Evolutionary conservation across 2,113 vertebrate species (phyloP), one percentile per base, ranked within the genome.

Genomic region (Toxotes chatareus): DNA sequence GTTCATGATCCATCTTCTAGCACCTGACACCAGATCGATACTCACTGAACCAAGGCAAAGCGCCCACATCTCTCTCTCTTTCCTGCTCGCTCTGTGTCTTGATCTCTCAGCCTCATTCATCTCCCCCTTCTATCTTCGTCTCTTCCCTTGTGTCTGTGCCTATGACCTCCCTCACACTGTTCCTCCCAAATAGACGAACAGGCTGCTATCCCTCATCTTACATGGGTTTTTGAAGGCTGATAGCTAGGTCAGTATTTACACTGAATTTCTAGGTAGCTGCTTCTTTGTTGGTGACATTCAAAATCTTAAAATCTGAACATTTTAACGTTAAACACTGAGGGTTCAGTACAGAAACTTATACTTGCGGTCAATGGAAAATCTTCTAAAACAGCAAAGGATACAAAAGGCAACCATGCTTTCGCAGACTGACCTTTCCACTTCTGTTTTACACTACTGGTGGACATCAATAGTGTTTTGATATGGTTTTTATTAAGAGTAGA

Each of bases 11-110:
- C 87, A 82, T 93, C 91, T 89, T 88, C 83, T 40, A 67, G 68
- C 69, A 86, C 79, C 87, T 89, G 92, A 93, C 84, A 86, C 82
- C 44, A 14, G 86, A 93, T 93, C 93, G 86, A 94, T 94, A 93
- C 65, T 79, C 51, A 23, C 49, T 84, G 85, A 90, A 83, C 74
- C 77, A 76, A 17, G 61, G 71, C 64, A 79, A 86, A 89, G 82
- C 23, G 44, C 79, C 82, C 79, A 64, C 85, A 83, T 88, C 81
- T 91, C 80, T 8, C 73, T 70, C 62, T 21, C 40, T 47, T 51
- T 42, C 55, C 49, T 61, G 34, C 68, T 60, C 8, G 46, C 59
- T 71, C 72, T 62, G 44, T 13, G 38, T 70, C 73, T 78, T 27
- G 49, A 62, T 76, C 73, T 62, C 47, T 74, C 36, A 1, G 57